These are phyloP conservation scores for Lophura nycthemera DNA, from an alignment of 2,113 vertebrate species.

Conservation along the genomic window DNA sequence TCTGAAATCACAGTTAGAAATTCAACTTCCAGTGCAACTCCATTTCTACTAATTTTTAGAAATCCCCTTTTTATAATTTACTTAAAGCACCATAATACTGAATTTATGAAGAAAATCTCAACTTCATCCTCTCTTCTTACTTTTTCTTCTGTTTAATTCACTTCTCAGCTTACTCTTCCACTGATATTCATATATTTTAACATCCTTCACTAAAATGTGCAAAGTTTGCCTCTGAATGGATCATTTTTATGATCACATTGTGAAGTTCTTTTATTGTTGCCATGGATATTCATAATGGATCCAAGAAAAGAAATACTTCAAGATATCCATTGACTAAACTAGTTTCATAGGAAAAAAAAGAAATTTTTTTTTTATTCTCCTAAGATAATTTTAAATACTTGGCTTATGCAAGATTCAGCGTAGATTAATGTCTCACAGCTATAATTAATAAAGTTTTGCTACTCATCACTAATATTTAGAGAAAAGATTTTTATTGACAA, in stretches of 20 bases:
- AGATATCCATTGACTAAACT: not conserved
- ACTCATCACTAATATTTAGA: not conserved
- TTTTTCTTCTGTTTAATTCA: not conserved
- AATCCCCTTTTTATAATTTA: not conserved
- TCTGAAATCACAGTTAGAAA: not conserved
- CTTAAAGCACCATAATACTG: not conserved
- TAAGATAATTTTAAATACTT: not conserved
- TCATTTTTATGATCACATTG: not conserved
- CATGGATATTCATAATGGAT: not conserved
- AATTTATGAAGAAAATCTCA: not conserved
- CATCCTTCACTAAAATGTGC: not conserved
- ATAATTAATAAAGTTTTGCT: not conserved
- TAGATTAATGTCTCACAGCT: not conserved
- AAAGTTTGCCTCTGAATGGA: not conserved
- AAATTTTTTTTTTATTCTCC: not conserved
- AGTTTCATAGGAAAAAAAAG: not conserved
- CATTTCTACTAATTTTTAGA: not conserved
- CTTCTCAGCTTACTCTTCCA: not conserved
- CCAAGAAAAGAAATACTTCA: not conserved
- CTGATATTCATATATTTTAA: not conserved
- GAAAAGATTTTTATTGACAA: not conserved
- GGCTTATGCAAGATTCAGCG: not conserved
- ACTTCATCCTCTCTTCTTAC: not conserved
- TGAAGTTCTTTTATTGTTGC: not conserved
- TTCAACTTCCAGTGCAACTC: not conserved